Percentiles rank a stretch among this genome's conserved stretches.
Conservation (phyloP, 2,113 vertebrate genomes). For the Bolborhynchus lineola region DNA sequence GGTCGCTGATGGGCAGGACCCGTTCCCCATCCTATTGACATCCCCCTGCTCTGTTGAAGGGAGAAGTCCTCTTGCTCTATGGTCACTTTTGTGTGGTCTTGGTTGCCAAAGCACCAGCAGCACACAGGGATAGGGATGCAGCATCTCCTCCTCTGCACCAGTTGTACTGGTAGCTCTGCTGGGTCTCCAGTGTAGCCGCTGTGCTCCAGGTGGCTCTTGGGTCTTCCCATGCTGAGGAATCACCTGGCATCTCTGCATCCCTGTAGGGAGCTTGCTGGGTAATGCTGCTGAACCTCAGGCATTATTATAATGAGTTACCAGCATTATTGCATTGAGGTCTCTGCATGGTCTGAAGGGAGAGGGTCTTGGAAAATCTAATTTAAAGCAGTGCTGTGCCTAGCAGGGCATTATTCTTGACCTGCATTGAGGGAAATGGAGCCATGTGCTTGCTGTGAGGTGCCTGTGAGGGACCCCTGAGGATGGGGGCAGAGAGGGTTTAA, state of each 20-base stretch:
- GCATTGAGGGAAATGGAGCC: neutral
- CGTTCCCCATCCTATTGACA: neutral
- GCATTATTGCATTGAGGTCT: neutral
- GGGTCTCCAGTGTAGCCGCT: neutral
- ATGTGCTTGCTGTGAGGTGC: neutral
- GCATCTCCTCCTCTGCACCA: neutral
- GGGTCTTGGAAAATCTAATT: neutral
- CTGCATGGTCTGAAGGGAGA: neutral
- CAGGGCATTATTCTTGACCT: neutral
- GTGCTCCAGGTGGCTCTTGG: neutral
- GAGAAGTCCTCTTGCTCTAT: rapidly evolving
- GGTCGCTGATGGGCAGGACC: neutral
- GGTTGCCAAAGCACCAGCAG: neutral
- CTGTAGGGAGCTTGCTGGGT: neutral
- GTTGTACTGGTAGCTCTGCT: neutral
- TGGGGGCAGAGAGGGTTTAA: neutral
- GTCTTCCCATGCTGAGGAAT: neutral
- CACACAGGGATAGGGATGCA: neutral
- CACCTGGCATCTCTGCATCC: neutral
- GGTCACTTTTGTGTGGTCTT: neutral
- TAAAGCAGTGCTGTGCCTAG: neutral
- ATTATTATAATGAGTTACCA: neutral
- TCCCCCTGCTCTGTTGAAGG: neutral
- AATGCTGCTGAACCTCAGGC: neutral
- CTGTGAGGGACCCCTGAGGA: rapidly evolving